Evolutionary conservation across 2,113 vertebrate species (phyloP).

Genomic region (Osmerus eperlanus): DNA sequence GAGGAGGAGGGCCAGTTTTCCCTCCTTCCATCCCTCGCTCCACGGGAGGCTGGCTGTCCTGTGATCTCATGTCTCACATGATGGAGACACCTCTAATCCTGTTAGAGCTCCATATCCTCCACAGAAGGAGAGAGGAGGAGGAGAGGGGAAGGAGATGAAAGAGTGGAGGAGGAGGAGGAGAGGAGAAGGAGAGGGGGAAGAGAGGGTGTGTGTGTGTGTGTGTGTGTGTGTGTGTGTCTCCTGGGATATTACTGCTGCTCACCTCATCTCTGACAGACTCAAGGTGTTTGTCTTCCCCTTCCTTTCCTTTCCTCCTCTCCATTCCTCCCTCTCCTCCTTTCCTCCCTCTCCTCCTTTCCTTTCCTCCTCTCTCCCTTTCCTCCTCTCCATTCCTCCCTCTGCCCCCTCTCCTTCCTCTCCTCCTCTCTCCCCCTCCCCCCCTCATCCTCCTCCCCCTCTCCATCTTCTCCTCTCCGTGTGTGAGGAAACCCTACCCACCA

Average conservation of each 20-base stretch:
- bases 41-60: constrained; percentile 49
- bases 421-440: constrained; percentile 44
- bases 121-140: constrained; percentile 42
- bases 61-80: constrained; percentile 67
- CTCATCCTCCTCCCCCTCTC: constrained; percentile 49
- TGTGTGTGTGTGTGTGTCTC: too few species aligned
- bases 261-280: constrained; percentile 57
- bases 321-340: too few species aligned
- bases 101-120: constrained; percentile 61
- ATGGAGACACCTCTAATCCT: constrained; percentile 67
- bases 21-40: neutral
- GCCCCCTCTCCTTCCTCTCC: too few species aligned
- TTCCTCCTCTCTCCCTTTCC: constrained; percentile 40
- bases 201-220: neutral
- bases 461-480: constrained; percentile 60
- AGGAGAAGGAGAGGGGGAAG: neutral
- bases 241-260: constrained; percentile 58
- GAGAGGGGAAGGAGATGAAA: constrained; percentile 43
- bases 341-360: constrained; percentile 49
- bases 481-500: constrained; percentile 63
- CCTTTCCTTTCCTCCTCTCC: too few species aligned
- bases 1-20: constrained; percentile 1
- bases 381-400: constrained; percentile 17
- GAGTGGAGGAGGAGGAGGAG: constrained; percentile 2
- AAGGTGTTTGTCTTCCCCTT: constrained; percentile 68